Percentiles rank a stretch among this genome's conserved stretches.
Evolutionary conservation across 1,140 invertebrate species (phyloP).

Genomic region (Conopomorpha cramerella): DNA sequence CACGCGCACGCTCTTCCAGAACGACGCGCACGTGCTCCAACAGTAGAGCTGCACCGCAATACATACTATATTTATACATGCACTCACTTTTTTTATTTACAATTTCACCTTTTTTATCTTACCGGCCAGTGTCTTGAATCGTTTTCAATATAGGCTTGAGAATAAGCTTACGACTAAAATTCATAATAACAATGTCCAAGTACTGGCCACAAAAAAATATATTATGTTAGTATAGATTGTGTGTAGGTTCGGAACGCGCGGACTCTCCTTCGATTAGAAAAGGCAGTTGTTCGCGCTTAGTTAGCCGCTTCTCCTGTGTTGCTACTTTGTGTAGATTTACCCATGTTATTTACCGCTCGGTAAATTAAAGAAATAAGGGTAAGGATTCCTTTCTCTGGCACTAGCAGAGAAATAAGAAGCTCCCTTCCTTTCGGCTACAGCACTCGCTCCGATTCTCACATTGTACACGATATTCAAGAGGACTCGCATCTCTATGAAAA

Average conservation of each 20-base stretch:
- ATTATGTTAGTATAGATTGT: background rate
- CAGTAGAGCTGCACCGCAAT: conserved; percentile 9
- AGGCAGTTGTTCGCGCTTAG: background rate
- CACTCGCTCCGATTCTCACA: too few species aligned
- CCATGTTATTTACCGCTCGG: conserved; percentile 11
- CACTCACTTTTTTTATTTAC: background rate
- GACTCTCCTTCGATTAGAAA: background rate
- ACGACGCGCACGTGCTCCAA: conserved; percentile 62
- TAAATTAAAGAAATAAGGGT: conserved; percentile 16
- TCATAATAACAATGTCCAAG: too few species aligned
- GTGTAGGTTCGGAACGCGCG: background rate
- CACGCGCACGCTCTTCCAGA: conserved; percentile 96
- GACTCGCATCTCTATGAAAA: too few species aligned
- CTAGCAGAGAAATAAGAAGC: conserved; percentile 50
- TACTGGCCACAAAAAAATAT: background rate
- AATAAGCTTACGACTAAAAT: background rate
- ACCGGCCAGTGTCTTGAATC: too few species aligned
- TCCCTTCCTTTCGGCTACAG: conserved; percentile 8
- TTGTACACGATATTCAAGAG: too few species aligned
- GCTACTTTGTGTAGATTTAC: background rate
- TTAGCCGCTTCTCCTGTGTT: background rate
- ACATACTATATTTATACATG: background rate
- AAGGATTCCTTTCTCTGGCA: conserved; percentile 47
- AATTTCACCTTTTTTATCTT: background rate
- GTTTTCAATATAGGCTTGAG: background rate